Evolutionary conservation across 2,888 invertebrate genomes (phyloP).

Genomic region (Melanophora roralis): DNA sequence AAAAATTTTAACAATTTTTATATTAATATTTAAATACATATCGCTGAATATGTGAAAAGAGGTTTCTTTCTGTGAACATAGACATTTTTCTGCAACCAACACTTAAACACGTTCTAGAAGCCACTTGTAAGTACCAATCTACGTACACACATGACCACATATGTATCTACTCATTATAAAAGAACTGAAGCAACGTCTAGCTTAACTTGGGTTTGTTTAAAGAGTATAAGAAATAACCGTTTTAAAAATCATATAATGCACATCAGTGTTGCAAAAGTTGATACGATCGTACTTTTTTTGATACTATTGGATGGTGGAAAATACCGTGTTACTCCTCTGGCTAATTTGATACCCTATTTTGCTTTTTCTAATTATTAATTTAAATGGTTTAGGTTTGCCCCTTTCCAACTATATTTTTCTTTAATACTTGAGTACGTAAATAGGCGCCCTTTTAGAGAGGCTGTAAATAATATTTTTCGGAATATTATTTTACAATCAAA

Average conservation of each 20-base stretch:
- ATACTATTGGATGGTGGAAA: no score
- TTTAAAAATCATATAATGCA: slow-evolving; percentile 48
- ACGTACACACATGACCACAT: neutral
- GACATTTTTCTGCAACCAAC: slow-evolving; percentile 52
- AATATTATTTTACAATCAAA: no score
- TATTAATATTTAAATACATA: slow-evolving; percentile 30
- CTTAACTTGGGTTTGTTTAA: slow-evolving; percentile 29
- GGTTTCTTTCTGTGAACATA: neutral
- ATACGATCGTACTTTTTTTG: no score
- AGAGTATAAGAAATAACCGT: slow-evolving; percentile 31
- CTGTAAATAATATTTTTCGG: no score
- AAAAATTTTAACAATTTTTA: slow-evolving; percentile 34
- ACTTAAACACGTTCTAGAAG: slow-evolving; percentile 61
- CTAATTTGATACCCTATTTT: no score
- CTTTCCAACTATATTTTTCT: no score
- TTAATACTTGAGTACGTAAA: no score
- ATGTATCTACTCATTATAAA: slow-evolving; percentile 3
- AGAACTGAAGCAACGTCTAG: slow-evolving; percentile 47
- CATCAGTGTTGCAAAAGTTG: no score
- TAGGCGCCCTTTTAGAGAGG: no score
- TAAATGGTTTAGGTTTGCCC: no score
- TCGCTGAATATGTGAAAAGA: neutral
- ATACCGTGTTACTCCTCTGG: no score
- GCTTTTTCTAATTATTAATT: no score
- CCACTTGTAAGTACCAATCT: slow-evolving; percentile 41